These are phyloP conservation scores for Illadopsis cleaveri DNA, from an alignment of 2,113 vertebrate genomes.

Conservation along the genomic window DNA sequence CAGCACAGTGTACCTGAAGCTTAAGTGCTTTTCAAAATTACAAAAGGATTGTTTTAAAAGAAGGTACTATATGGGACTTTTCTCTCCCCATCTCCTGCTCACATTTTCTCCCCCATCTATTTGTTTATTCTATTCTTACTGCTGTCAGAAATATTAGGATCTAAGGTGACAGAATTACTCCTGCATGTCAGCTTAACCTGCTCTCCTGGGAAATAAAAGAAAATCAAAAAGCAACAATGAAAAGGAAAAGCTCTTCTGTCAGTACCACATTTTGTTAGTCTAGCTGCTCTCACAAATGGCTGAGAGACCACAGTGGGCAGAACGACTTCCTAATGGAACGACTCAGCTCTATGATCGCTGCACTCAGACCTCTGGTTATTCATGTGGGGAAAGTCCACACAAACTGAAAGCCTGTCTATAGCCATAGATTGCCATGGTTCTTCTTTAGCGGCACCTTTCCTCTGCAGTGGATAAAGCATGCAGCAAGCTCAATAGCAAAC, in stretches of 20 bases:
- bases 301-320: neutral
- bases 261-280: neutral
- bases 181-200: neutral
- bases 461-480: neutral
- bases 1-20: neutral
- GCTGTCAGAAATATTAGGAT: slow-evolving; percentile 5
- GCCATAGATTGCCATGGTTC: neutral
- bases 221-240: neutral
- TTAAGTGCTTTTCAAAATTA: slow-evolving; percentile 11
- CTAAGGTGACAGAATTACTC: slow-evolving; percentile 6
- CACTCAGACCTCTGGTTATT: neutral
- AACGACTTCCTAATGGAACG: neutral
- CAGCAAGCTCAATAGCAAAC: neutral
- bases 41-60: neutral
- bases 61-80: neutral
- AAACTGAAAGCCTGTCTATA: neutral
- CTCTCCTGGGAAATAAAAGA: slow-evolving; percentile 15
- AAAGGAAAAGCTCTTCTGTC: neutral
- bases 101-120: neutral
- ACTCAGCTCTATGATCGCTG: neutral
- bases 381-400: neutral
- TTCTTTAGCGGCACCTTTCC: neutral
- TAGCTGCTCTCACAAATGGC: neutral
- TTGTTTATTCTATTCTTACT: slow-evolving; percentile 33
- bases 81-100: neutral